A percentile compares a stretch with the other conserved stretches of the same genome.
phyloP scores from a whole-genome alignment of 2,113 vertebrate species.

The Calyptomena viridis region DNA sequence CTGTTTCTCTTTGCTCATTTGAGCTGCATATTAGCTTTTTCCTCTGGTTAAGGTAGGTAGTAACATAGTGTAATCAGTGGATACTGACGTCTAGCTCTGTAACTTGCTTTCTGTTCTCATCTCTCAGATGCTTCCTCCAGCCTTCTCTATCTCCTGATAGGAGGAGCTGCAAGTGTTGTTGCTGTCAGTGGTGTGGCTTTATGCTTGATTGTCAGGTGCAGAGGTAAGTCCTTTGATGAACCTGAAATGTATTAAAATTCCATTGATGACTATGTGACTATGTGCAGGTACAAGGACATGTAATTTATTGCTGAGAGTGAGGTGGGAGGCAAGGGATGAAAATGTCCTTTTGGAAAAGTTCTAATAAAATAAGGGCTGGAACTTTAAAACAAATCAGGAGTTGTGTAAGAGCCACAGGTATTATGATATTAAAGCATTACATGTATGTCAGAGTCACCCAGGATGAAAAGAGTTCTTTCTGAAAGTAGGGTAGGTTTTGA shows the following conservation, averaged over 20 bases:
- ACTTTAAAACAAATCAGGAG: neutral
- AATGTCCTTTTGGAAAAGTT: neutral
- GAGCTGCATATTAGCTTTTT: neutral
- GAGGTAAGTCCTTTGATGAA: neutral
- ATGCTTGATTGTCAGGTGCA: neutral
- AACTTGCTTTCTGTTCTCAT: neutral
- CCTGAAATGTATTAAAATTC: neutral
- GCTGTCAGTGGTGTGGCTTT: neutral
- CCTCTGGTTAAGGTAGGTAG: neutral
- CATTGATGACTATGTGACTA: neutral
- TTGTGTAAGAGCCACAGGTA: neutral
- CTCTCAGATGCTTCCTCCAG: neutral
- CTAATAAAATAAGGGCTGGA: neutral
- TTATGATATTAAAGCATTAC: neutral
- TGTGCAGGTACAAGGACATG: neutral
- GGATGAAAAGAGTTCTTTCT: neutral
- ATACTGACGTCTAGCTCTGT: neutral
- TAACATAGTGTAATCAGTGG: neutral
- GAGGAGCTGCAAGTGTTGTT: neutral
- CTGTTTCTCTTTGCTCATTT: neutral
- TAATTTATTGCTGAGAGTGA: neutral
- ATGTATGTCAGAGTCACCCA: neutral
- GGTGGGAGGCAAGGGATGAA: neutral
- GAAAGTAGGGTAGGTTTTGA: neutral
- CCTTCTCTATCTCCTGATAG: neutral